Base-by-base conservation (phyloP, 1,140 invertebrate species). In the Rhyacophila brunnea region DNA sequence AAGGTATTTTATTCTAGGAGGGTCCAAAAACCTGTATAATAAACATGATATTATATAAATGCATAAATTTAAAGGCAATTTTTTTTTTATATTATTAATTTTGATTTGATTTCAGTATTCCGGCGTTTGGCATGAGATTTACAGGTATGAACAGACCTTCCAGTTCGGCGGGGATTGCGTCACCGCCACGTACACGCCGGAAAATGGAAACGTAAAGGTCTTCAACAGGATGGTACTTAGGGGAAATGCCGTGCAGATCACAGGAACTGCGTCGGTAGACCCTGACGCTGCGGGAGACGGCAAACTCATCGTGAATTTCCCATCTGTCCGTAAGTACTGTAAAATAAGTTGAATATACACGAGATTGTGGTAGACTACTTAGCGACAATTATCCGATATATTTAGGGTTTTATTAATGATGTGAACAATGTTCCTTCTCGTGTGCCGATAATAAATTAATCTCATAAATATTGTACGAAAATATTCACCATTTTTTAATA, bases 61-160 rank as follows among this genome's bases (percentile, higher is more conserved):
- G n/a, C n/a, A n/a, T n/a, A n/a, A n/a, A n/a, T n/a, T n/a, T n/a
- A n/a, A n/a, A n/a, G n/a, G 4, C 23, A 28, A 28, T 28, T 9
- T 9, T 5, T 28, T 3, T 40, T 40, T 40, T 40, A 15, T 4
- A 11, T 15, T 17, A 45, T 45, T 14, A 6, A 6, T 36, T 23
- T 51, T 6, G 34, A 18, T 47, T 23, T 48, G 17, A 18, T 47
- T 57, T 19, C 45, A 57, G 55, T 57, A 49, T 18, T 15, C 36
- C 0, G 55, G 55, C 6, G 6, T 49, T n/a, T 57, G 55, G 55
- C 40, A 57, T 28, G 45, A 57, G 38, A 49, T 42, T 14, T 49
- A 57, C 46, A 38, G 55, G 23, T 48, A 49, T 6, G 55, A 48
- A 5, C 28, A 40, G 36, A 10, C 18, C 4, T 10, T 15, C 11